These are phyloP conservation scores for Danio choprae DNA, from an alignment of 2,797 vertebrate genomes.

Conservation along the genomic window DNA sequence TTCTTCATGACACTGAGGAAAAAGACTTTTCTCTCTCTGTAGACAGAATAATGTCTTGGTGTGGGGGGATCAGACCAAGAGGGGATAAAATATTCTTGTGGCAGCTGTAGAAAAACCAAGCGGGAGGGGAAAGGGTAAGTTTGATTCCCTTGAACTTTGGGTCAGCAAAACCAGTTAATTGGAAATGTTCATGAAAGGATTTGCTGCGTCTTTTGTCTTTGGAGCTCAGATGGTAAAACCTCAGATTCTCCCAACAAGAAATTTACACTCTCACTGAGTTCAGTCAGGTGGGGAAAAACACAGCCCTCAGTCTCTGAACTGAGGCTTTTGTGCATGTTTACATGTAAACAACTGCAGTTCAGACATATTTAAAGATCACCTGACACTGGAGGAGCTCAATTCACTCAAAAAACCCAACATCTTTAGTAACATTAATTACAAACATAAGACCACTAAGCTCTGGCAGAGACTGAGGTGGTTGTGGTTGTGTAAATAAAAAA, in stretches of 20 bases:
- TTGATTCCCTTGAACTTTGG: constrained; percentile 57
- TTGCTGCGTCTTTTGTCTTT: constrained; percentile 52
- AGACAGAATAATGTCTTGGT: constrained; percentile 50
- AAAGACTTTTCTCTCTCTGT: constrained; percentile 53
- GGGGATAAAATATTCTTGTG: constrained; percentile 58
- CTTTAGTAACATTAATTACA: neutral
- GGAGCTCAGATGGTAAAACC: constrained; percentile 29
- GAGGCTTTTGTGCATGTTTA: constrained; percentile 31
- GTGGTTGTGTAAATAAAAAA: neutral
- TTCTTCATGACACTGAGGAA: constrained; percentile 50
- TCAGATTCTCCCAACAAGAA: constrained; percentile 9
- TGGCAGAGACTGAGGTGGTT: neutral
- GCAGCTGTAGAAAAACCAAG: constrained; percentile 61
- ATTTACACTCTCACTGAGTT: constrained; percentile 28
- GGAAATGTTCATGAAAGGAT: constrained; percentile 46
- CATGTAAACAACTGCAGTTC: constrained; percentile 5
- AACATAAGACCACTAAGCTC: constrained; percentile 26
- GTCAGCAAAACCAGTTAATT: constrained; percentile 51
- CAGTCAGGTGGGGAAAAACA: constrained; percentile 7
- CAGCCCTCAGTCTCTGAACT: neutral
- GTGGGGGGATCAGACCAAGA: constrained; percentile 42
- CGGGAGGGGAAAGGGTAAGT: constrained; percentile 38
- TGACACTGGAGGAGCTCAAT: neutral
- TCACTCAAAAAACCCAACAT: constrained; percentile 4
- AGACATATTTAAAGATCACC: constrained; percentile 10